phyloP scores from a whole-genome alignment of 2,888 invertebrate genomes.

The Sphaerophoria taeniata region DNA sequence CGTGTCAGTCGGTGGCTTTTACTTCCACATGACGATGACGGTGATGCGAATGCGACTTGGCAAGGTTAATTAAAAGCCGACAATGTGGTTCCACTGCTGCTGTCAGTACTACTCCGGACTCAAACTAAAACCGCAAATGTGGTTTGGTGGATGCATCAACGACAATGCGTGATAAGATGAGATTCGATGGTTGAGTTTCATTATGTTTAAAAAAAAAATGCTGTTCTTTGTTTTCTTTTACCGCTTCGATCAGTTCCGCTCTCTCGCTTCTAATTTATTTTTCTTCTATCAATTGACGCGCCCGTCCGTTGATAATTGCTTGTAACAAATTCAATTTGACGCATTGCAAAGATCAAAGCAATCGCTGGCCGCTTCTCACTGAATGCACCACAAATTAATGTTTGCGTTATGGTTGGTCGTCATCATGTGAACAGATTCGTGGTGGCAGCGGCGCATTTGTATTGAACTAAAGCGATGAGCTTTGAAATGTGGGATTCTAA shows the following conservation, averaged over 20 bases:
- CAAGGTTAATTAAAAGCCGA: conserved; percentile 73
- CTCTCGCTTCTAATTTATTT: conserved; percentile 29
- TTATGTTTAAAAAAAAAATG: not conserved
- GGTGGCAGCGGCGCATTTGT: conserved; percentile 52
- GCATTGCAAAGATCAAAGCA: conserved; percentile 71
- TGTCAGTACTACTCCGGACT: conserved; percentile 12
- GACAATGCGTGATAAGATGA: conserved; percentile 61
- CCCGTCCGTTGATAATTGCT: conserved; percentile 71
- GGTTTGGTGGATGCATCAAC: conserved; percentile 36
- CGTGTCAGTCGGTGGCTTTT: not conserved
- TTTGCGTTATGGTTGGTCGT: conserved; percentile 21
- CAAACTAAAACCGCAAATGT: conserved; percentile 33
- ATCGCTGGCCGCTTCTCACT: conserved; percentile 35
- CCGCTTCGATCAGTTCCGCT: conserved; percentile 21
- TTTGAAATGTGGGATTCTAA: conserved; percentile 47
- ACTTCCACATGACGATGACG: conserved; percentile 12
- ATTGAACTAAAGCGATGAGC: conserved; percentile 52
- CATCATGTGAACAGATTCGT: conserved; percentile 28
- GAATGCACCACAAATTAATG: conserved; percentile 11
- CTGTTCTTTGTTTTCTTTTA: not conserved
- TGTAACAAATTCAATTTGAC: conserved; percentile 73
- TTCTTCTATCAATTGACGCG: conserved; percentile 64
- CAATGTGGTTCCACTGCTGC: conserved; percentile 50
- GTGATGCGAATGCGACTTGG: conserved; percentile 66
- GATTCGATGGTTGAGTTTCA: conserved; percentile 43